Evolutionary conservation across 37 sponge, comb jelly and placozoan genomes (phyloP), one percentile per base, ranked within the genome.

Genomic region (Halisarca cf. caerulea): DNA sequence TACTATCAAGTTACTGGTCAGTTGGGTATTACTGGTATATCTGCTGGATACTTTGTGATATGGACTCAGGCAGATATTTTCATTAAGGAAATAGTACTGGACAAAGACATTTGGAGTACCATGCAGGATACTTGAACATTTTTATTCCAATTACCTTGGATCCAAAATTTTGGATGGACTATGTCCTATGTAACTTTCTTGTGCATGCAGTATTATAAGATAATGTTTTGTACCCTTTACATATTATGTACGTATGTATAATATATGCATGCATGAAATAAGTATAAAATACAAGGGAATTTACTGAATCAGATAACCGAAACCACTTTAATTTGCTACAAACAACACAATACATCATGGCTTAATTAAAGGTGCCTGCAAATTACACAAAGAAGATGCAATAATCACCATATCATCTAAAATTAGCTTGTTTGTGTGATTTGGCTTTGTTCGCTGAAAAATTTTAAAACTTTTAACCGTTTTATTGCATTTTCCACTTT

Each of bases 401-500:
- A 86, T 79, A 30, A 86, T 64, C 39, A 86, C 36, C 62, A 81
- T 86, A 80, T 86, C 80, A 79, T 86, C 86, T 80, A 86, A 42
- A 28, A 86, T 59, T 38, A 58, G 18, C 35, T 79, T 78, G 51
- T 77, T 78, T 11, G 38, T 34, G 27, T 60, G 75, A 43, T 78
- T 86, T 33, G 86, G 69, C 41, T 60, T 40, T 51, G 80, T 78
- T 33, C 35, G 35, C 25, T 66, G 34, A 18, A 86, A 79, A 36
- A 86, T 86, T 41, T 75, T 78, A 45, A 81, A 86, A 38, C 81
- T 35, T 77, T 74, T 24, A 86, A 14, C 33, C 80, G 20, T 23
- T 77, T 77, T 15, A 86, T 58, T 30, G 83, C 68, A 33, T 59
- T 59, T 32, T 82, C 61, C 4, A 82, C 66, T 27, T 33, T 43